Evolutionary conservation across 2,797 vertebrate genomes (phyloP).

Genomic region (Paguma larvata): DNA sequence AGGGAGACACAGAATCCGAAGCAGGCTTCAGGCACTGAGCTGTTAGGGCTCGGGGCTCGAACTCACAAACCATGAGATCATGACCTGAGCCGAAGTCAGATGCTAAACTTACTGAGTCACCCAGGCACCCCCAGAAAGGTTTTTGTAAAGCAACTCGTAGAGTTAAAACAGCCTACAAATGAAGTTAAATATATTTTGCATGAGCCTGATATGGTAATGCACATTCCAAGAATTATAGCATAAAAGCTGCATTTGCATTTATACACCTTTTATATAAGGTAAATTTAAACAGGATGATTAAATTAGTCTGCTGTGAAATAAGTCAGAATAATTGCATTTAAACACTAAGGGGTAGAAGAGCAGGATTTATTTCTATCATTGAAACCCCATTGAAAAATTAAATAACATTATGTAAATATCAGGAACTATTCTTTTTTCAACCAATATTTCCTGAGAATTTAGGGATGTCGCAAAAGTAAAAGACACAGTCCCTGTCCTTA

Average conservation of each 20-base stretch:
- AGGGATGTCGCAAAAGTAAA: neutral
- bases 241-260: neutral
- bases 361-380: conserved; percentile 26
- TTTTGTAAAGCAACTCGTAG: neutral
- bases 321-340: conserved; percentile 16
- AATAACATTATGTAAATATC: conserved; percentile 38
- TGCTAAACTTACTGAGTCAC: too few species aligned
- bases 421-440: neutral
- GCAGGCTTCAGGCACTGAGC: too few species aligned
- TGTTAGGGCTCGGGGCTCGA: too few species aligned
- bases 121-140: neutral
- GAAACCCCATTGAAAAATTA: conserved; percentile 25
- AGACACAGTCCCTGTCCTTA: neutral
- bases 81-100: too few species aligned
- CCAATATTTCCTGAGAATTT: conserved; percentile 23
- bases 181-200: conserved; percentile 41
- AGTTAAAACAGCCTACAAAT: conserved; percentile 22
- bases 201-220: neutral
- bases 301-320: conserved; percentile 20
- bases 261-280: neutral
- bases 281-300: conserved; percentile 24
- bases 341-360: conserved; percentile 10
- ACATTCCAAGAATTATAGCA: neutral
- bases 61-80: too few species aligned
- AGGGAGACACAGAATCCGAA: too few species aligned